These are phyloP conservation scores for Eupithecia subumbrata DNA, from an alignment of 2,888 invertebrate genomes.

Conservation along the genomic window DNA sequence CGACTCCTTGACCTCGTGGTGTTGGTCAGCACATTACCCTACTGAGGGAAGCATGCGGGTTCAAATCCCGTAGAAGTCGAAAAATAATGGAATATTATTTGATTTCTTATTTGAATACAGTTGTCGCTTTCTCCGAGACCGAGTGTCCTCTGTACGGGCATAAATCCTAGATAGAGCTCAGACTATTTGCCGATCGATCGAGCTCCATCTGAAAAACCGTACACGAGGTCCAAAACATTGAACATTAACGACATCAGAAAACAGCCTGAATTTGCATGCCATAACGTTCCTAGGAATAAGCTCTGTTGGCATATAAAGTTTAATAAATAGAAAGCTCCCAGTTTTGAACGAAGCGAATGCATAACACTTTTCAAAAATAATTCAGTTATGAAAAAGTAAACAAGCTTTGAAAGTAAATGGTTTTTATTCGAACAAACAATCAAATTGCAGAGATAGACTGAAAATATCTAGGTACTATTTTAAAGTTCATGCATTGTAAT, in stretches of 20 bases:
- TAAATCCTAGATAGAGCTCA: background rate
- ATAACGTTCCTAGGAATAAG: background rate
- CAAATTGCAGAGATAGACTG: background rate
- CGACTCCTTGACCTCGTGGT: too few relatives aligned
- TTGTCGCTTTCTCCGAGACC: background rate
- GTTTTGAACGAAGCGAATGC: slow-evolving; percentile 3
- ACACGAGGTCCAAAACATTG: background rate
- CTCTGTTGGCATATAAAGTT: slow-evolving; percentile 8
- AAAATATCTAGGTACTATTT: background rate
- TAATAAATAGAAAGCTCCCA: slow-evolving; percentile 13
- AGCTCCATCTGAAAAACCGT: slow-evolving; percentile 15
- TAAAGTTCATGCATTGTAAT: background rate
- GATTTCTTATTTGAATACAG: too few relatives aligned
- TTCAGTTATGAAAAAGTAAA: background rate
- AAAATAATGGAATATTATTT: too few relatives aligned
- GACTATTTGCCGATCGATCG: slow-evolving; percentile 20
- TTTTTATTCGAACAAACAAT: background rate
- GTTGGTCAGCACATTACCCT: too few relatives aligned
- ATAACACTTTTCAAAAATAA: background rate
- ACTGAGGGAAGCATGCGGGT: too few relatives aligned
- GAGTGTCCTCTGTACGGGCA: background rate
- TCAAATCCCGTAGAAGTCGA: too few relatives aligned
- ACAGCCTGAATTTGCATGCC: slow-evolving; percentile 16
- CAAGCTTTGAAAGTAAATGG: background rate
- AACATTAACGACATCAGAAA: slow-evolving; percentile 5